Conservation (phyloP, 2,888 invertebrate species). For the Zaprionus lineosus region DNA sequence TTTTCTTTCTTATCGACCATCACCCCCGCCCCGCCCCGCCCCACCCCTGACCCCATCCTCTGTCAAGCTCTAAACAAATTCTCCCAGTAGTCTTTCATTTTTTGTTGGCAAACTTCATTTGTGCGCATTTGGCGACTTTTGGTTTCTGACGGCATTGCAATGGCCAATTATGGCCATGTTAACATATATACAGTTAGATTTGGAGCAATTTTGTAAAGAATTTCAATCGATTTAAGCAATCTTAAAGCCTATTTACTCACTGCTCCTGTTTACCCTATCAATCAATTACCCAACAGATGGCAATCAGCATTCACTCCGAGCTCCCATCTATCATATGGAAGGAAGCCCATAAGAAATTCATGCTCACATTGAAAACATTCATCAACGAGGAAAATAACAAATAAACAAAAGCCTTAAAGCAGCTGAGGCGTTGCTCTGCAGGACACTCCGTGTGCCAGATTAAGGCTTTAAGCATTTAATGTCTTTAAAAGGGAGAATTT, state of each 20-base stretch:
- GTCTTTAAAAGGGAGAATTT: too few relatives aligned
- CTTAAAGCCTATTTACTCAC: background rate
- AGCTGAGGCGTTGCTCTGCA: too few relatives aligned
- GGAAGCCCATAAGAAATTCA: background rate
- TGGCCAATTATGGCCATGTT: background rate
- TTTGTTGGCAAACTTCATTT: slow-evolving; percentile 21
- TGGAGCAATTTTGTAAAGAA: background rate
- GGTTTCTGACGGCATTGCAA: slow-evolving; percentile 23
- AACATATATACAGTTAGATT: background rate
- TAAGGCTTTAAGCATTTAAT: too few relatives aligned
- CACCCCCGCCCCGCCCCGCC: background rate
- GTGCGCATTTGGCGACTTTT: slow-evolving; percentile 19
- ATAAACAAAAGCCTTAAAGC: too few relatives aligned
- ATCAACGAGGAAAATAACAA: background rate
- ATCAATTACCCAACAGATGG: slow-evolving; percentile 4
- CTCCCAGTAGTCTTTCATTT: slow-evolving; percentile 24
- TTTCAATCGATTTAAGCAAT: background rate
- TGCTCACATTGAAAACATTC: background rate
- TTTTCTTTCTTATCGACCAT: slow-evolving; percentile 9
- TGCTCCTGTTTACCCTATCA: background rate
- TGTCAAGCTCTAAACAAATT: slow-evolving; percentile 46
- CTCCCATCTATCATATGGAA: slow-evolving; percentile 1
- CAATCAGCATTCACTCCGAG: background rate
- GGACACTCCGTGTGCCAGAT: too few relatives aligned
- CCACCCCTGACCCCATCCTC: slow-evolving; percentile 22